phyloP scores from a whole-genome alignment of 30 jellyfish, hydroid and myxozoan species.

The Catostylus mosaicus region DNA sequence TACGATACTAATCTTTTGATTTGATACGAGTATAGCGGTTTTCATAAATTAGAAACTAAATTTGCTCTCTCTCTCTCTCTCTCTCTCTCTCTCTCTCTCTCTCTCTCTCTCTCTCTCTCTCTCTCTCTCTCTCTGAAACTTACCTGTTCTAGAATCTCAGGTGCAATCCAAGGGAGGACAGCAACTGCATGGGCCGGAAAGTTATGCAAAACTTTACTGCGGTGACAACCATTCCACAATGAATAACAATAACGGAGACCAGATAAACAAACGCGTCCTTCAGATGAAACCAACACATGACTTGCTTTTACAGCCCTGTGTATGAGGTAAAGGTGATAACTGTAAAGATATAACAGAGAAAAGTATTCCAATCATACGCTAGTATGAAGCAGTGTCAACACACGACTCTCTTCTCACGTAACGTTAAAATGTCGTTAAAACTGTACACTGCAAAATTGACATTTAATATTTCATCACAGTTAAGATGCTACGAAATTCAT shows the following conservation, averaged over 20 bases:
- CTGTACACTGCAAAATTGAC: neutral
- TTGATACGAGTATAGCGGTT: too few relatives aligned
- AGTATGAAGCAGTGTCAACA: too few relatives aligned
- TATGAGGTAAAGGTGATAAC: too few relatives aligned
- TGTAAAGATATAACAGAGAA: too few relatives aligned
- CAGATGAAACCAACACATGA: constrained; percentile 82
- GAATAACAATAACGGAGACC: constrained; percentile 86
- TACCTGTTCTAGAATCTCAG: constrained; percentile 94
- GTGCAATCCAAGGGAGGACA: constrained; percentile 93
- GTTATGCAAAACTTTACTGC: constrained; percentile 48
- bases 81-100: too few relatives aligned
- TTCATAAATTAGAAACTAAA: neutral
- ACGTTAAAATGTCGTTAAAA: neutral
- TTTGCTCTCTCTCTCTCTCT: too few relatives aligned
- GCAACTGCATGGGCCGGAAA: constrained; percentile 90
- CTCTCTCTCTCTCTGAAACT: too few relatives aligned
- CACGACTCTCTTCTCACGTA: neutral
- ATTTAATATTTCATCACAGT: too few relatives aligned
- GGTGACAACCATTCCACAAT: constrained; percentile 49
- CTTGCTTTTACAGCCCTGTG: constrained; percentile 94
- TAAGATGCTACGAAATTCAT: too few relatives aligned
- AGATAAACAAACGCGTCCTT: constrained; percentile 83
- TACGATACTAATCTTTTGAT: too few relatives aligned
- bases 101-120: too few relatives aligned
- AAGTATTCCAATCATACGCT: too few relatives aligned